phyloP scores from a whole-genome alignment of 2,888 invertebrate genomes.

The Dorcus parallelipipedus region DNA sequence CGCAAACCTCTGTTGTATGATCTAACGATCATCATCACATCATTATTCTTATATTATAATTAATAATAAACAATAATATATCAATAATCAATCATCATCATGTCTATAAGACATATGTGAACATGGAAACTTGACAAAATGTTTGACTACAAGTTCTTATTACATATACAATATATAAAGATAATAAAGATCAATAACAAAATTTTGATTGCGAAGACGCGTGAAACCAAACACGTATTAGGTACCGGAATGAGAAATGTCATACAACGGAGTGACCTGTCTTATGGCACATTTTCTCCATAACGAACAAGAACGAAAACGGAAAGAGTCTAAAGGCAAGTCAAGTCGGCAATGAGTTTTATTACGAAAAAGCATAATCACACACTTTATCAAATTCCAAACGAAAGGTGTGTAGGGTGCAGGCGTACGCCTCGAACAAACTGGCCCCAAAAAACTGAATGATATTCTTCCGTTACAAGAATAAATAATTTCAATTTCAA shows the following conservation, averaged over 20 bases:
- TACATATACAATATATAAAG: conserved; percentile 23
- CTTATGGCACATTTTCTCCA: conserved; percentile 28
- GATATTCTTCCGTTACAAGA: conserved; percentile 43
- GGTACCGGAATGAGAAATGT: conserved; percentile 25
- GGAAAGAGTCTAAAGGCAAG: conserved; percentile 36
- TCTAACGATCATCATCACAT: conserved; percentile 70
- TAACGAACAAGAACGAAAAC: conserved; percentile 13
- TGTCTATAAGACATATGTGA: conserved; percentile 49
- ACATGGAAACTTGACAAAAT: conserved; percentile 49
- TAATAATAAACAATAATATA: conserved; percentile 52
- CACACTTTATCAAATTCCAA: conserved; percentile 48
- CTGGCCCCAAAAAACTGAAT: conserved; percentile 38
- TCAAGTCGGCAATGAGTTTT: conserved; percentile 38
- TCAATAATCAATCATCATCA: conserved; percentile 44
- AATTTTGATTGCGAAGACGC: conserved; percentile 23
- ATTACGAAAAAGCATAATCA: conserved; percentile 35
- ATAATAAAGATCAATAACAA: conserved; percentile 29
- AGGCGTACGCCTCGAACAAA: conserved; percentile 23
- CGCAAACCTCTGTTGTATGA: conserved; percentile 53
- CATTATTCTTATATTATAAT: conserved; percentile 54
- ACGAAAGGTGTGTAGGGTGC: conserved; percentile 39
- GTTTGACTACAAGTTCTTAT: conserved; percentile 40
- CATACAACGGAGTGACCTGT: conserved; percentile 11
- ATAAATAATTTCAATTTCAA: conserved; percentile 43
- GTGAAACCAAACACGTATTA: conserved; percentile 18